phyloP scores from a whole-genome alignment of 2,113 vertebrate genomes.

The Microcebus griseorufus region DNA sequence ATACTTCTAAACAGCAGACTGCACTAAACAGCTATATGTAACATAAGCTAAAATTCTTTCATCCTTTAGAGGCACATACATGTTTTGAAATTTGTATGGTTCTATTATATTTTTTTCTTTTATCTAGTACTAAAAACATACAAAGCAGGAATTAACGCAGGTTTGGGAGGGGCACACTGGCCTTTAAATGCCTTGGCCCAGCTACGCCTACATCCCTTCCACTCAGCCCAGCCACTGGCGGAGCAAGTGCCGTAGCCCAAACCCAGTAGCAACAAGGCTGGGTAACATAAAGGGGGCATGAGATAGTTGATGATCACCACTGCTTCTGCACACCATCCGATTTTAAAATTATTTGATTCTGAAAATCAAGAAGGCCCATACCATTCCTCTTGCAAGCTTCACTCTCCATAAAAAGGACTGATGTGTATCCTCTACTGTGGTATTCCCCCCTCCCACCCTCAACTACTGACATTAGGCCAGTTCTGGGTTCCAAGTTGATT shows the following conservation, averaged over 20 bases:
- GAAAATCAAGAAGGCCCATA: background rate
- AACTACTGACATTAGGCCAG: background rate
- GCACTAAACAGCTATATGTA: background rate
- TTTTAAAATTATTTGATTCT: background rate
- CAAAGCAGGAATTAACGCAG: background rate
- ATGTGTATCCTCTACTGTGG: background rate
- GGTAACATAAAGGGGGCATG: background rate
- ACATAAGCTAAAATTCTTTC: slow-evolving; percentile 25
- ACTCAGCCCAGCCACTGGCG: background rate
- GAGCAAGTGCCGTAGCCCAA: background rate
- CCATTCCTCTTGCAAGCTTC: background rate
- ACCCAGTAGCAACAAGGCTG: background rate
- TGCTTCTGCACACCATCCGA: background rate
- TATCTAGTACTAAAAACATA: background rate
- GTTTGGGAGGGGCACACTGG: background rate
- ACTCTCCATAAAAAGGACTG: background rate
- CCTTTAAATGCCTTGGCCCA: background rate
- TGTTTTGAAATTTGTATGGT: slow-evolving; percentile 9
- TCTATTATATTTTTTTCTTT: slow-evolving; percentile 39
- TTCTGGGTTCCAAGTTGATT: background rate
- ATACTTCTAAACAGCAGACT: background rate
- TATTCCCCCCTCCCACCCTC: background rate
- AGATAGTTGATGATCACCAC: background rate
- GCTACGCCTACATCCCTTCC: background rate
- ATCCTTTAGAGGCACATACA: slow-evolving; percentile 49